Percentiles rank a stretch among this genome's conserved stretches.
These are phyloP conservation scores for Orthonyx spaldingii DNA, from an alignment of 2,113 vertebrate species.

Conservation along the genomic window DNA sequence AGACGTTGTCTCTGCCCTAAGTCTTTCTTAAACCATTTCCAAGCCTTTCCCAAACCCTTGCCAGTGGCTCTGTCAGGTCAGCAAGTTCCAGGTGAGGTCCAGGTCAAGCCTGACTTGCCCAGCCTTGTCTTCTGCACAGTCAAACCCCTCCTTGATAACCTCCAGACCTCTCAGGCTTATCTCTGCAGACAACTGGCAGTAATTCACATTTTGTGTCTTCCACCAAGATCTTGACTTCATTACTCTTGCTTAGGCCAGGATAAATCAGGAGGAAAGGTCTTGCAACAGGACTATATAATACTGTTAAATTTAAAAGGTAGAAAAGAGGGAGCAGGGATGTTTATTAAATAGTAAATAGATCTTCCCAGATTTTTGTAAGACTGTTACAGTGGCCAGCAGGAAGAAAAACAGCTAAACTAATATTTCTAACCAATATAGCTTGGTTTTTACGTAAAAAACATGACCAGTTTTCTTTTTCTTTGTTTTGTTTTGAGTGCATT, in stretches of 20 bases:
- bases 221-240: neutral
- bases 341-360: neutral
- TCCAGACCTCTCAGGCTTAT: neutral
- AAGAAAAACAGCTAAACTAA: neutral
- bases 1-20: fast-evolving
- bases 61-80: neutral
- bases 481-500: neutral
- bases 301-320: neutral
- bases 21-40: neutral
- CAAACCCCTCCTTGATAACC: neutral
- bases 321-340: neutral
- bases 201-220: neutral
- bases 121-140: fast-evolving
- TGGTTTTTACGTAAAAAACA: neutral
- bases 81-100: neutral
- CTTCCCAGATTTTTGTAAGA: neutral
- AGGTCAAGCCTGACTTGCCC: neutral
- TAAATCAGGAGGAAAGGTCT: neutral
- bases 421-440: neutral
- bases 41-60: neutral
- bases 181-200: neutral
- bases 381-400: neutral
- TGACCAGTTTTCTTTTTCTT: neutral
- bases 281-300: neutral
- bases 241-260: neutral